Evolutionary conservation across 2,113 vertebrate species (phyloP).

Genomic region (Gavia stellata): DNA sequence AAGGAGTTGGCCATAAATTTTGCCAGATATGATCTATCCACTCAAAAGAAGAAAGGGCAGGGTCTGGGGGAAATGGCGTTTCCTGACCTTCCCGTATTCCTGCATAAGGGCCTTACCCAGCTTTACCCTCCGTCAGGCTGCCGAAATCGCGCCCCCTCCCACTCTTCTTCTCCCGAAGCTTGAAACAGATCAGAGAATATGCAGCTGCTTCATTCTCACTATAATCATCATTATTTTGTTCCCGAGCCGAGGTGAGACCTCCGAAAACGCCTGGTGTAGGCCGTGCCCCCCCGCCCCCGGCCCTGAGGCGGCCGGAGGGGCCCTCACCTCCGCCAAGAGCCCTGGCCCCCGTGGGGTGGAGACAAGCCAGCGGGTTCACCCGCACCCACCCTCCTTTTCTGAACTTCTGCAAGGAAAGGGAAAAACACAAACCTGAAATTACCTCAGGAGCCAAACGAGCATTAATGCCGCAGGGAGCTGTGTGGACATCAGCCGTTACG

Average conservation of each 20-base stretch:
- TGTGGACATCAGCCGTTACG: fast-evolving
- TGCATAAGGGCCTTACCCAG: fast-evolving
- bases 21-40: neutral
- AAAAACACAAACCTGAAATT: neutral
- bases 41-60: neutral
- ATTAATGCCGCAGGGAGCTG: neutral
- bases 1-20: neutral
- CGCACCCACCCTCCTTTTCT: neutral
- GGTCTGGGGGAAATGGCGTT: fast-evolving
- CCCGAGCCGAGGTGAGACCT: fast-evolving
- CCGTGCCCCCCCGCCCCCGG: fast-evolving
- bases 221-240: neutral
- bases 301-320: fast-evolving
- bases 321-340: neutral
- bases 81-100: neutral
- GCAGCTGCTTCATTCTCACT: fast-evolving
- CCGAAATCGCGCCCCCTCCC: fast-evolving
- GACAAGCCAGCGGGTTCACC: neutral
- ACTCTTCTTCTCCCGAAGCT: neutral
- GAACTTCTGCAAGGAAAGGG: neutral
- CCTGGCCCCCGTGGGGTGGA: fast-evolving
- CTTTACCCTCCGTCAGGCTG: neutral
- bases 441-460: neutral
- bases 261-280: fast-evolving
- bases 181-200: neutral